Evolutionary conservation across 2,113 vertebrate species (phyloP).

Genomic region (Chaetodon auriga): DNA sequence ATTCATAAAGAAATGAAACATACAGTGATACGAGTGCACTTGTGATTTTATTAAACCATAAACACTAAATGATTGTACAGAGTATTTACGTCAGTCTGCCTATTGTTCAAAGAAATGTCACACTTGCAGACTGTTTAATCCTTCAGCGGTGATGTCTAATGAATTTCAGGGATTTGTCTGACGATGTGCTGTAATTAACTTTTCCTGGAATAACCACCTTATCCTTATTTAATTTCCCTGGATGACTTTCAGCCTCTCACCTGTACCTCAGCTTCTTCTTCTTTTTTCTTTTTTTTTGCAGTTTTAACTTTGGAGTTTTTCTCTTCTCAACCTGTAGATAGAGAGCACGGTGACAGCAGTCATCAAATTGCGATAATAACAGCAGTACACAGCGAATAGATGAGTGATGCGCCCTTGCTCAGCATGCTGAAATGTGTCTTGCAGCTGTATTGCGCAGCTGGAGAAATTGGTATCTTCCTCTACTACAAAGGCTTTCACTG

Average conservation of each 20-base stretch:
- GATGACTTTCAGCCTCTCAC: not conserved
- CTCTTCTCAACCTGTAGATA: not conserved
- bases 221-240: slow-evolving; percentile 7
- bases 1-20: slow-evolving; percentile 7
- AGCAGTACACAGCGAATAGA: not conserved
- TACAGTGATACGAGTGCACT: no score
- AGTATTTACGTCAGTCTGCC: not conserved
- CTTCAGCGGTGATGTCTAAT: not conserved
- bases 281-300: not conserved
- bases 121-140: not conserved
- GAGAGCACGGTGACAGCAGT: not conserved
- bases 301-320: not conserved
- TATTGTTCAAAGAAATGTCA: no score
- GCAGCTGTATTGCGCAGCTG: not conserved
- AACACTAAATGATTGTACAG: not conserved
- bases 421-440: not conserved
- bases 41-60: not conserved
- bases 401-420: not conserved
- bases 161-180: slow-evolving; percentile 4
- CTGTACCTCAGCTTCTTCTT: not conserved
- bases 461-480: not conserved
- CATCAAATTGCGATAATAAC: not conserved
- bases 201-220: not conserved
- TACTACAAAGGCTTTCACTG: slow-evolving; percentile 1
- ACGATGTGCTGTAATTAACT: slow-evolving; percentile 15